phyloP scores from a whole-genome alignment of 1,140 invertebrate genomes.

The Lasioglossum baleicum region DNA sequence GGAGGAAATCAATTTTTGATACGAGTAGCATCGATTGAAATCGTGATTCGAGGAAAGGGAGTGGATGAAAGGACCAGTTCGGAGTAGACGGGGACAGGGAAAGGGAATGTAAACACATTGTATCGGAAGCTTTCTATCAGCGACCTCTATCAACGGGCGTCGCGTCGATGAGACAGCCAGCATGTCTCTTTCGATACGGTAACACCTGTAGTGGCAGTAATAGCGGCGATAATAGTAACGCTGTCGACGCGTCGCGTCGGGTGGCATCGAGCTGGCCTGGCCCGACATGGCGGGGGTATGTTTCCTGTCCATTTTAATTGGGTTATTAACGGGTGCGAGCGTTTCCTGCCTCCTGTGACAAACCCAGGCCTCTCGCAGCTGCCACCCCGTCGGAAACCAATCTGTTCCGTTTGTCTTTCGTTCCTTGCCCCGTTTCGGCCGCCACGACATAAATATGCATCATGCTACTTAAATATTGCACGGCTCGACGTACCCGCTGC shows the following conservation, averaged over 20 bases:
- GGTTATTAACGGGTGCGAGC: slow-evolving; percentile 71
- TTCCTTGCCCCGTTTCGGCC: slow-evolving; percentile 25
- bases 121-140: slow-evolving; percentile 1
- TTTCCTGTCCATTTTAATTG: slow-evolving; percentile 72
- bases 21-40: no score
- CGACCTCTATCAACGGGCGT: not conserved
- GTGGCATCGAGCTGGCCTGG: slow-evolving; percentile 10
- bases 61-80: not conserved
- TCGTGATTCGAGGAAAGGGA: no score
- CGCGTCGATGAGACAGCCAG: not conserved
- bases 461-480: slow-evolving; percentile 52
- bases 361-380: slow-evolving; percentile 62
- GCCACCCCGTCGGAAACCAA: slow-evolving; percentile 70
- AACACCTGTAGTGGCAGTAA: slow-evolving; percentile 40
- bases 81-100: not conserved
- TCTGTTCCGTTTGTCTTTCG: slow-evolving; percentile 72
- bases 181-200: not conserved
- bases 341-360: slow-evolving; percentile 71
- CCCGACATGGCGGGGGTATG: slow-evolving; percentile 39
- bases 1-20: no score
- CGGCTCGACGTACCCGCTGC: not conserved
- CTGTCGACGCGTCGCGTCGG: slow-evolving; percentile 26
- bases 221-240: slow-evolving; percentile 45
- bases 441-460: slow-evolving; percentile 68
- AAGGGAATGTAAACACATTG: not conserved